Evolutionary conservation across 2,888 invertebrate species (phyloP).

Genomic region (Gasteruption jaculator): DNA sequence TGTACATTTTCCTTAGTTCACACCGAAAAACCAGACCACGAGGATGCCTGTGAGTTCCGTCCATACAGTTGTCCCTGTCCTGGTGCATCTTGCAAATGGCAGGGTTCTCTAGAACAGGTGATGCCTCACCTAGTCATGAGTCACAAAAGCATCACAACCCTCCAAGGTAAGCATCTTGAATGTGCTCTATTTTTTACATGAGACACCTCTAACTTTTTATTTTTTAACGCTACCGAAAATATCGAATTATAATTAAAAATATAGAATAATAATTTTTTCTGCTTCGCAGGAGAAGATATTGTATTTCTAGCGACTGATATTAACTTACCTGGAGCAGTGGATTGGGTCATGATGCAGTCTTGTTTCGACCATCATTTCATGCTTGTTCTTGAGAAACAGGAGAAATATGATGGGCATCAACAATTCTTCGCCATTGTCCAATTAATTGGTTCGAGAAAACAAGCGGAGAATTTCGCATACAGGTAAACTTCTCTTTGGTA

Average conservation of each 20-base stretch:
- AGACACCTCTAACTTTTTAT: background rate
- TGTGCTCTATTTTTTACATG: background rate
- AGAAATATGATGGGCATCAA: slow-evolving; percentile 94
- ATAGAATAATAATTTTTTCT: slow-evolving; percentile 4
- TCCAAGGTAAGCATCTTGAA: slow-evolving; percentile 67
- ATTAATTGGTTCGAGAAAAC: slow-evolving; percentile 96
- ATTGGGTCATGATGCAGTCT: slow-evolving; percentile 99
- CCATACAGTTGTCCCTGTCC: slow-evolving; percentile 99
- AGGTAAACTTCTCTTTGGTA: slow-evolving; percentile 53
- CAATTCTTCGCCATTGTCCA: slow-evolving; percentile 99
- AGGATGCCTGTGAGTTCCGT: slow-evolving; percentile 96
- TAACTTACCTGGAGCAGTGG: slow-evolving; percentile 97
- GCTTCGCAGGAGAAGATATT: slow-evolving; percentile 82
- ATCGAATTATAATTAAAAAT: too few species aligned
- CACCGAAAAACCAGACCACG: slow-evolving; percentile 98
- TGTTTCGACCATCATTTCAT: slow-evolving; percentile 99
- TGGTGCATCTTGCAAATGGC: slow-evolving; percentile 99
- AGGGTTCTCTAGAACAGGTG: slow-evolving; percentile 94
- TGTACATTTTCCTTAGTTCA: slow-evolving; percentile 88
- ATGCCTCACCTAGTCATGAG: slow-evolving; percentile 98
- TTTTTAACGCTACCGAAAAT: background rate
- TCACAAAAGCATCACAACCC: slow-evolving; percentile 96
- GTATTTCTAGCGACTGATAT: slow-evolving; percentile 99
- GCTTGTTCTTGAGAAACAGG: slow-evolving; percentile 98
- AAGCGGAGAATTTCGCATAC: slow-evolving; percentile 99